Conservation (phyloP, 2,888 invertebrate species). For the Hydroisotoma schaefferi region DNA sequence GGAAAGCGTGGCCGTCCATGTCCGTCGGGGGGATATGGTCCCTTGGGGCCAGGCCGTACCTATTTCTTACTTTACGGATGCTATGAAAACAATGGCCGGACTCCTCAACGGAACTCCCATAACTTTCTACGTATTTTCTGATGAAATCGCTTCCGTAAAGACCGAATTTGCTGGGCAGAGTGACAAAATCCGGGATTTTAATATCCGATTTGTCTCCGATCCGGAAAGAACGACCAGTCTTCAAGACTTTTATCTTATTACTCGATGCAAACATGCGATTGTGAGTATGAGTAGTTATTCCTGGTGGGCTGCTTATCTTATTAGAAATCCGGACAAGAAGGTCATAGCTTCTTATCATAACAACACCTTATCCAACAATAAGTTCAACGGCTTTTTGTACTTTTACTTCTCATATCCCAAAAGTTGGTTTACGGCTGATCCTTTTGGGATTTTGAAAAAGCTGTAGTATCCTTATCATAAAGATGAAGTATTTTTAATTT, state of each 20-base stretch:
- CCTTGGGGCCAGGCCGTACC: constrained; percentile 3
- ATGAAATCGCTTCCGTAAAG: constrained; percentile 14
- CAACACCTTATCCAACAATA: not conserved
- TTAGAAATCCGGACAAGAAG: constrained; percentile 14
- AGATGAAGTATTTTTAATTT: too few species aligned
- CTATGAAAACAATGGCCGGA: constrained; percentile 10
- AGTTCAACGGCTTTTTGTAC: not conserved
- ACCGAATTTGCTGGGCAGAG: constrained; percentile 10
- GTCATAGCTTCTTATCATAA: constrained; percentile 20
- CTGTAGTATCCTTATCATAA: too few species aligned
- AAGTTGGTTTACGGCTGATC: not conserved
- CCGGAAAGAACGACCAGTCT: constrained; percentile 4
- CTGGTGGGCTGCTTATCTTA: constrained; percentile 35
- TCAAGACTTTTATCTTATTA: constrained; percentile 30
- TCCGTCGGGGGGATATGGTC: constrained; percentile 26
- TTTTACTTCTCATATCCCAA: not conserved
- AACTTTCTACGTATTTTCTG: constrained; percentile 27
- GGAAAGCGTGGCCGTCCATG: constrained; percentile 34
- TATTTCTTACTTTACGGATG: constrained; percentile 9
- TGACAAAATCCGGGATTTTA: not conserved
- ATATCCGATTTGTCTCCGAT: not conserved
- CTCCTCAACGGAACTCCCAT: not conserved
- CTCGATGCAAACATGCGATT: constrained; percentile 19
- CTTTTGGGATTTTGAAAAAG: not conserved
- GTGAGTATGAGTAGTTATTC: constrained; percentile 22